These are phyloP conservation scores for Morone saxatilis DNA, from an alignment of 2,113 vertebrate species.

Conservation along the genomic window DNA sequence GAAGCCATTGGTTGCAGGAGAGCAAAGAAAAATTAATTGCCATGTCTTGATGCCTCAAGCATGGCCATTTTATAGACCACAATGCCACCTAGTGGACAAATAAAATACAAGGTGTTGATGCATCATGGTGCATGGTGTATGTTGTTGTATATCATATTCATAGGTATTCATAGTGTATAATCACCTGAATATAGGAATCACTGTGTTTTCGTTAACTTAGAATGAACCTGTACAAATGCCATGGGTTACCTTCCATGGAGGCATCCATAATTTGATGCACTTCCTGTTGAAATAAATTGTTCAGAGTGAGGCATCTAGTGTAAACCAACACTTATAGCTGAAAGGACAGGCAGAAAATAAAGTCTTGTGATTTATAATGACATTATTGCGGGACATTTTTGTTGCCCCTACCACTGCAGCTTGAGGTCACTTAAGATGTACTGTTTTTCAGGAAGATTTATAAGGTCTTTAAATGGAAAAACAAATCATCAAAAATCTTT, in stretches of 20 bases:
- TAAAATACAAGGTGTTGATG: background rate
- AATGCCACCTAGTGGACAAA: slow-evolving; percentile 74
- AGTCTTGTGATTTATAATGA: background rate
- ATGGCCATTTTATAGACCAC: slow-evolving; percentile 43
- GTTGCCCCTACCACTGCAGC: background rate
- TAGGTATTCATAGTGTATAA: no score
- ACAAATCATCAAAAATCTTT: no score
- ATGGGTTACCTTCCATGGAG: no score
- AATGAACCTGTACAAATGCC: no score
- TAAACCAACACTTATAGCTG: background rate
- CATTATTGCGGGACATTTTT: background rate
- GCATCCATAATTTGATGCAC: no score
- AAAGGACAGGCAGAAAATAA: background rate
- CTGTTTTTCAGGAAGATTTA: background rate
- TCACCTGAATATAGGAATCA: no score
- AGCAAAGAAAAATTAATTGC: background rate
- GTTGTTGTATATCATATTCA: no score
- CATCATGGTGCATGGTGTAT: no score
- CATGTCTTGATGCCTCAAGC: background rate
- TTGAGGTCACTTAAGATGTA: no score
- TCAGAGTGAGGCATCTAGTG: background rate
- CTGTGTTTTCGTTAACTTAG: no score
- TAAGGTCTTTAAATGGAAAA: background rate
- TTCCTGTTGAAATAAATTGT: no score
- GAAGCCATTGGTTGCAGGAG: slow-evolving; percentile 1